These are phyloP conservation scores for Tursiops truncatus DNA, from an alignment of 2,113 vertebrate genomes.

Conservation along the genomic window DNA sequence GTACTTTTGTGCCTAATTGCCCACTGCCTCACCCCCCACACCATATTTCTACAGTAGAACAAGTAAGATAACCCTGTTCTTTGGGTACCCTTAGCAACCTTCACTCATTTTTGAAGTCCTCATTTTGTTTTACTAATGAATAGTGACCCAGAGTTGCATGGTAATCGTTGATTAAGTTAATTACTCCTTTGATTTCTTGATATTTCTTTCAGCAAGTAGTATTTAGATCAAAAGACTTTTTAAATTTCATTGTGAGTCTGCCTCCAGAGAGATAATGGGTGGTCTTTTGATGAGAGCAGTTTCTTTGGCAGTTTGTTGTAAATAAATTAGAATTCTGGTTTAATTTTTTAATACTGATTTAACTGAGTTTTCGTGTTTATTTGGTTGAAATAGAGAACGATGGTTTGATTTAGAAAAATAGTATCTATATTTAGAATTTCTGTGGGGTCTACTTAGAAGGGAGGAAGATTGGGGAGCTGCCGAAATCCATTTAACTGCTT, in stretches of 20 bases:
- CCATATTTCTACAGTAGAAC: neutral
- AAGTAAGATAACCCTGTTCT: neutral
- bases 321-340: constrained; percentile 15
- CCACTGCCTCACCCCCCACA: no score
- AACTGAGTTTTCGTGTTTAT: neutral
- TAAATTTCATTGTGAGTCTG: neutral
- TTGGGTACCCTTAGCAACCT: neutral
- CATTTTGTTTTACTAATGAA: neutral
- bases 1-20: neutral
- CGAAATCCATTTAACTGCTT: neutral
- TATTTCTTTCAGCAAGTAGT: neutral
- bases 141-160: neutral
- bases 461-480: neutral
- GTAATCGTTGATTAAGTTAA: neutral
- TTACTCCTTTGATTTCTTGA: constrained; percentile 33
- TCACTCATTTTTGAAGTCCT: neutral
- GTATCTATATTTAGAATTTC: neutral
- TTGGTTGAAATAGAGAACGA: neutral
- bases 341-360: constrained; percentile 9
- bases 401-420: neutral
- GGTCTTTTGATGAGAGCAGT: neutral
- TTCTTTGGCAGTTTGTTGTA: neutral
- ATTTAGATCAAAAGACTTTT: neutral
- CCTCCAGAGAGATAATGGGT: neutral
- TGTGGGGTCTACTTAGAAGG: neutral